phyloP scores from a whole-genome alignment of 2,888 invertebrate species.

The Ochropleura plecta region DNA sequence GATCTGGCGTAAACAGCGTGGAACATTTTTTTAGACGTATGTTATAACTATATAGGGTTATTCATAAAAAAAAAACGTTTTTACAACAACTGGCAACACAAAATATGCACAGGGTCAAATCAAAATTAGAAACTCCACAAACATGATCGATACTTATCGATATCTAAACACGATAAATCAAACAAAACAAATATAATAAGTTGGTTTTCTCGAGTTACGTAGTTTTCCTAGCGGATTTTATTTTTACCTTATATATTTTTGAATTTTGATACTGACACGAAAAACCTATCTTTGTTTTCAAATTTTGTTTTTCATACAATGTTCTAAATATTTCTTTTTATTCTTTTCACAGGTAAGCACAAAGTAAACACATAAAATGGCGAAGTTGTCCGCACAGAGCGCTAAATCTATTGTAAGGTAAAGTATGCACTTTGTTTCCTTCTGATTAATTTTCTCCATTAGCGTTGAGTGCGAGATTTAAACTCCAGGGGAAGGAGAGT shows the following conservation, averaged over 20 bases:
- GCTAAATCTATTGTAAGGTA: constrained; percentile 44
- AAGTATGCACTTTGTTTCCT: constrained; percentile 47
- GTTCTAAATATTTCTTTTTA: constrained; percentile 46
- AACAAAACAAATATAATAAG: no score
- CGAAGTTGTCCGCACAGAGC: constrained; percentile 10
- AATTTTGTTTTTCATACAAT: background rate
- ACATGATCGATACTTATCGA: no score
- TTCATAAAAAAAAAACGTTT: background rate
- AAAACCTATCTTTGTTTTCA: constrained; percentile 11
- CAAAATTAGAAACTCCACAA: background rate
- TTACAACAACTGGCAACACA: constrained; percentile 26
- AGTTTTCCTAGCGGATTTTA: no score
- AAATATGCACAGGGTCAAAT: background rate
- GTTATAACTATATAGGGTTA: no score
- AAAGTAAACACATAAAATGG: constrained; percentile 31
- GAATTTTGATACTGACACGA: background rate
- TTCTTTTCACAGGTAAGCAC: constrained; percentile 78
- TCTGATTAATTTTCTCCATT: constrained; percentile 37
- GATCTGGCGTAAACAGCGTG: background rate
- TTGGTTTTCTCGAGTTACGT: no score
- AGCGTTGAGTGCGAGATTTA: constrained; percentile 9
- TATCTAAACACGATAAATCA: no score
- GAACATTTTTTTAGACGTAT: background rate
- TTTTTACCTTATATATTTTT: background rate
- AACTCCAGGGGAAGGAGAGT: background rate